Evolutionary conservation across 2,113 vertebrate genomes (phyloP), one percentile per base, ranked within the genome.

Genomic region (Clarias macrocephalus): DNA sequence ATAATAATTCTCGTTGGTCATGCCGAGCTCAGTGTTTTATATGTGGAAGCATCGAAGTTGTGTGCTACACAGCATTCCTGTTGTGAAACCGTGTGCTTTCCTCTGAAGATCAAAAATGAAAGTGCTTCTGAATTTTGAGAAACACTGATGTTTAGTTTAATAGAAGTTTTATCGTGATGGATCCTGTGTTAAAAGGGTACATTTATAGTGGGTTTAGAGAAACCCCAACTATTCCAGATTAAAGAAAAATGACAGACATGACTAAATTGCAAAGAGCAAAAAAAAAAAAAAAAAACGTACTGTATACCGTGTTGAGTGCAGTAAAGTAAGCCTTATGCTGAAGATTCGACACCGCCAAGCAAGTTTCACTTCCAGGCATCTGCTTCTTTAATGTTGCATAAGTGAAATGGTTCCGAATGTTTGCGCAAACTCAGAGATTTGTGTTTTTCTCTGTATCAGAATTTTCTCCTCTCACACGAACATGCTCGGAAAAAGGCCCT

Each of bases 291-390:
- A n/a, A n/a, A 18, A 42, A 0, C 48, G 23, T 52, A 12, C 0
- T 30, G 1, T 25, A 9, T 25, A 42, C 19, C 42, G 33, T 37
- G 2, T 37, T 37, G 15, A 16, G 21, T 37, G n/a, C 21, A 23
- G n/a, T 54, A n/a, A 18, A 16, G 12, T 19, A 57, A 33, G 3
- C 16, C 11, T 59, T 19, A 4, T 59, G 28, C 12, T 5, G 18
- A 80, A 30, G 21, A 73, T 57, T 60, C 30, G 28, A n/a, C 60
- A 52, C 5, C 10, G 8, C 57, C 8, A 66, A 56, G 15, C 76
- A 28, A 86, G 76, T 86, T 81, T 80, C 76, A 70, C 77, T 86
- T 86, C 75, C 65, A 21, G 13, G 15, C 16, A 56, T 18, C n/a
- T 80, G n/a, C 30, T 37, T 82, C n/a, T 82, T 48, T 25, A 48